These are phyloP conservation scores for Zoanthus solanderi DNA, from an alignment of 92 coral and sea anemone genomes.

Conservation along the genomic window DNA sequence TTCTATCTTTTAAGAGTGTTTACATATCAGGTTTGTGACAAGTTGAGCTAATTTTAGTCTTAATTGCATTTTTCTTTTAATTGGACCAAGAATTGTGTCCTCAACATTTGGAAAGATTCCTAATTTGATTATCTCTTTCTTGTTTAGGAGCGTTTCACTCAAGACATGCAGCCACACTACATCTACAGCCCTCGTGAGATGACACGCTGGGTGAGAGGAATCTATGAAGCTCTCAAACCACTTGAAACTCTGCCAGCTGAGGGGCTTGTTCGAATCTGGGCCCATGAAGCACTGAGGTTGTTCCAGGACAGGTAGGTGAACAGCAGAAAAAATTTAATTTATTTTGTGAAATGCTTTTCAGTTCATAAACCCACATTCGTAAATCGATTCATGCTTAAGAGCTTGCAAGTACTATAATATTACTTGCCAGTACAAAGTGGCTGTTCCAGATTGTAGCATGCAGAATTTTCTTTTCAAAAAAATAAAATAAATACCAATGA, in stretches of 20 bases:
- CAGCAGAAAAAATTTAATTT: background rate
- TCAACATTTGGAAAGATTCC: background rate
- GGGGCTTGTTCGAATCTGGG: constrained; percentile 95
- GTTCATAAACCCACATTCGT: too few species aligned
- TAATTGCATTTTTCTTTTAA: too few species aligned
- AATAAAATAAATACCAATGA: too few species aligned
- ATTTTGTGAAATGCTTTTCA: too few species aligned
- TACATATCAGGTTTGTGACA: too few species aligned
- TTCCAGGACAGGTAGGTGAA: constrained; percentile 92
- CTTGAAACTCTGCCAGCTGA: constrained; percentile 91
- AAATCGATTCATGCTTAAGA: too few species aligned
- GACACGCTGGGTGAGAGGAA: constrained; percentile 99
- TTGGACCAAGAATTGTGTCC: background rate
- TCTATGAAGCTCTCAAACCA: constrained; percentile 96
- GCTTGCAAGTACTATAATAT: too few species aligned
- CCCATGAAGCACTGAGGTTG: constrained; percentile 95
- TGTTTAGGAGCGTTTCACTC: constrained; percentile 94
- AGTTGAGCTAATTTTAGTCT: too few species aligned
- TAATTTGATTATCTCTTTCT: background rate
- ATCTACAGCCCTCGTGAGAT: constrained; percentile 99
- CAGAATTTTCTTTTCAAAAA: too few species aligned
- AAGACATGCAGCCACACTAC: constrained; percentile 99
- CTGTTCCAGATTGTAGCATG: too few species aligned
- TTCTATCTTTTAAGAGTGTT: too few species aligned
- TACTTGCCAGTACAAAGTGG: too few species aligned